Base-by-base conservation (phyloP, 2,888 invertebrate species). In the Watsonalla cultraria region DNA sequence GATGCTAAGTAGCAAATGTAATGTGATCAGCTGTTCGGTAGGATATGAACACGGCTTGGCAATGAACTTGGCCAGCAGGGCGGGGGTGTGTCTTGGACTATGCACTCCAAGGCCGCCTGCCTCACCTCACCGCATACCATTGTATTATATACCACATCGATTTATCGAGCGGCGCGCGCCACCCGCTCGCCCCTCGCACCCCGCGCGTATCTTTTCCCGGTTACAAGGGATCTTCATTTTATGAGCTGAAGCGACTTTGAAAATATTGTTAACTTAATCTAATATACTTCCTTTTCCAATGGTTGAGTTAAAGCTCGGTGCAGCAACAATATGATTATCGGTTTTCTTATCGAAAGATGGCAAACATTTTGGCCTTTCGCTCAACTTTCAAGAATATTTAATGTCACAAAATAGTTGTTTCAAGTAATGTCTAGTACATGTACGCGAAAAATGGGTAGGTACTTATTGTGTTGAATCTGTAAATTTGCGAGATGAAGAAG, bases 161-260 rank as follows among this genome's bases (percentile, higher is more conserved):
- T 90, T 89, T 90, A 90, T 89, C 81, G 90, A 89, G 74, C 88
- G 86, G 87, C 88, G 87, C 88, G 86, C 88, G 86, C 88, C 84
- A 85, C 66, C 82, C 78, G 69, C 77, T 72, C 70, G 59, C 73
- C 69, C 64, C 73, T 71, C 74, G 70, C 73, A 60, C 76, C 75
- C 74, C 70, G 55, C 70, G 68, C 74, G 61, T 72, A 76, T 70
- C 72, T 74, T 72, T 70, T 72, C 71, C 69, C 72, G 68, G 69
- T 73, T 70, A 59, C 72, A 68, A 74, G 75, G 67, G 68, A 69
- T 57, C 54, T 61, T 51, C 64, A 60, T 55, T 55, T 52, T 60
- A 60, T 59, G 59, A 50, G 52, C 51, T 57, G 65, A 64, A 61
- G 63, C 57, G 67, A 52, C 37, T 50, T 47, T 47, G 51, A 46